These are phyloP conservation scores for Diorhabda carinulata DNA, from an alignment of 1,140 invertebrate genomes.

Conservation along the genomic window DNA sequence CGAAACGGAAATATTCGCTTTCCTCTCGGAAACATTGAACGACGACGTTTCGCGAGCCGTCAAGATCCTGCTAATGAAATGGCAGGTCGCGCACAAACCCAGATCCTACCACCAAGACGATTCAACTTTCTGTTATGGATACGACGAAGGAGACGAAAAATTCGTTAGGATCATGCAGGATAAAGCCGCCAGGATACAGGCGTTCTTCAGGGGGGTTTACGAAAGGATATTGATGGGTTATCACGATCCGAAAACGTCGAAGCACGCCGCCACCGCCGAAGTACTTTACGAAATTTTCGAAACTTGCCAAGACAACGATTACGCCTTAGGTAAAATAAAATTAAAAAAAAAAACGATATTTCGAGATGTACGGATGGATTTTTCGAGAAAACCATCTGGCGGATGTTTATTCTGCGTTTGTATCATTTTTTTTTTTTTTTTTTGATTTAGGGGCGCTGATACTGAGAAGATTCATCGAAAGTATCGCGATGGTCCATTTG, in stretches of 20 bases:
- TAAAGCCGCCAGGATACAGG: slow-evolving; percentile 31
- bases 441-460: too few species aligned
- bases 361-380: too few species aligned
- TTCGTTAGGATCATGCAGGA: slow-evolving; percentile 27
- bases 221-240: slow-evolving; percentile 21
- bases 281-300: slow-evolving; percentile 10
- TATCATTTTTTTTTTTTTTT: too few species aligned
- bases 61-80: neutral
- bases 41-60: neutral
- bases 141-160: slow-evolving; percentile 18
- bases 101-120: neutral
- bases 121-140: neutral
- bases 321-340: too few species aligned
- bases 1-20: slow-evolving; percentile 24
- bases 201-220: slow-evolving; percentile 34
- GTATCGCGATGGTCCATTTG: too few species aligned
- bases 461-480: too few species aligned
- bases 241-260: slow-evolving; percentile 6
- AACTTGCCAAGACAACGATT: neutral
- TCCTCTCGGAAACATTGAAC: slow-evolving; percentile 7
- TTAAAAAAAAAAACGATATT: too few species aligned
- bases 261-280: neutral
- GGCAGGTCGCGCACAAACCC: neutral
- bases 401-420: too few species aligned
- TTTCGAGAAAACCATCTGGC: too few species aligned